Conservation (phyloP, 1,140 invertebrate species). For the Calliopsis andreniformis region DNA sequence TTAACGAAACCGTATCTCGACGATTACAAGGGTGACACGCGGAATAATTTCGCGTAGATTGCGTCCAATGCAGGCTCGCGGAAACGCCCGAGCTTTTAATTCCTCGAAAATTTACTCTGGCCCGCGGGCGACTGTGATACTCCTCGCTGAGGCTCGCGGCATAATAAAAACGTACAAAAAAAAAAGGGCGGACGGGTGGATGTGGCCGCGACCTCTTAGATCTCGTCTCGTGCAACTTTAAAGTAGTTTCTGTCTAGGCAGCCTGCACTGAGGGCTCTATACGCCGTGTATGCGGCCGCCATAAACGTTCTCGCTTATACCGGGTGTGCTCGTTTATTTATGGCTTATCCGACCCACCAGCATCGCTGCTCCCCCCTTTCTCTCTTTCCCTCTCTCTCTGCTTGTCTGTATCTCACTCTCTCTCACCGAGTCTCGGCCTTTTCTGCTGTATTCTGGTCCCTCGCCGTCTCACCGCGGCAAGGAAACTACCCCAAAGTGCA, state of each 20-base stretch:
- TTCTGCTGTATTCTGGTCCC: too few species aligned
- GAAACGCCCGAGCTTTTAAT: background rate
- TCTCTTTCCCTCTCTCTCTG: constrained; percentile 39
- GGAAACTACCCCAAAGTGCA: constrained; percentile 31
- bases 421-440: too few species aligned
- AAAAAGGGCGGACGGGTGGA: constrained; percentile 14
- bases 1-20: constrained; percentile 4
- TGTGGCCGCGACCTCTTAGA: constrained; percentile 44
- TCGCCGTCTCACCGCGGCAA: too few species aligned
- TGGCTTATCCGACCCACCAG: constrained; percentile 45
- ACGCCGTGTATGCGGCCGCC: constrained; percentile 59
- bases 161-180: constrained; percentile 11
- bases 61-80: background rate
- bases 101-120: background rate
- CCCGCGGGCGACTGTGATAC: background rate
- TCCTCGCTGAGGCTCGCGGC: background rate
- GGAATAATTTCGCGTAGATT: background rate
- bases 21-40: background rate
- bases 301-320: constrained; percentile 67
- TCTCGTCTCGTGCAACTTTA: constrained; percentile 64
- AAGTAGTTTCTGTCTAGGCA: constrained; percentile 63
- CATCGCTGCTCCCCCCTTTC: constrained; percentile 28
- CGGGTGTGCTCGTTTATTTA: constrained; percentile 67
- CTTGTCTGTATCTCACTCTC: too few species aligned
- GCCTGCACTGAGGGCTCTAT: constrained; percentile 48